Evolutionary conservation across 2,113 vertebrate species (phyloP).

Genomic region (Muscicapa adusta): DNA sequence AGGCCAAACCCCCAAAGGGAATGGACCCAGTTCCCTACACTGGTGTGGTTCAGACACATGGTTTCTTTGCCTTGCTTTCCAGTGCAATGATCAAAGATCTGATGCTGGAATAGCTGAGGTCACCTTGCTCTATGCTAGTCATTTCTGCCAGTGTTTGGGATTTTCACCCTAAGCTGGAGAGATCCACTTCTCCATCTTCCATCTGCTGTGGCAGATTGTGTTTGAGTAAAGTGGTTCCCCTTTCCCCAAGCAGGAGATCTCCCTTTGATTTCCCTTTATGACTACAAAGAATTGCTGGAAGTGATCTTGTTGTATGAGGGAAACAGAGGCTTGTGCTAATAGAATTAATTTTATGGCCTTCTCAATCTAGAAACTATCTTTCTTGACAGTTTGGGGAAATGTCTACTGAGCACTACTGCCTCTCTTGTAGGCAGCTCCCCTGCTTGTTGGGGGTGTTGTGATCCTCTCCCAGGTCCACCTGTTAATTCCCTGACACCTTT

Average conservation of each 20-base stretch:
- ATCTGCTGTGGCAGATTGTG: not conserved
- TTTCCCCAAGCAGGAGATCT: not conserved
- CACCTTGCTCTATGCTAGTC: not conserved
- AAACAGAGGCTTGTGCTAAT: not conserved
- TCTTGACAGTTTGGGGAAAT: not conserved
- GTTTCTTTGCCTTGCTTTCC: not conserved
- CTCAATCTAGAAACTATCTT: not conserved
- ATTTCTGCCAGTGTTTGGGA: not conserved
- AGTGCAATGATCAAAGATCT: not conserved
- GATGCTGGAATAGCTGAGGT: not conserved
- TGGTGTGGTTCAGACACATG: not conserved
- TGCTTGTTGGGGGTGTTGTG: not conserved
- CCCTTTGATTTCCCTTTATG: not conserved
- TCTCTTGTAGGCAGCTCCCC: not conserved
- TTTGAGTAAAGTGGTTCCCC: not conserved
- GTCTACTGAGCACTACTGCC: not conserved
- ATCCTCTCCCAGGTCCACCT: accelerated
- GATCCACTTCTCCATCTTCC: not conserved
- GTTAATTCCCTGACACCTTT: not conserved
- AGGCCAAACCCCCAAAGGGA: not conserved
- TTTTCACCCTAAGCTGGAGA: not conserved
- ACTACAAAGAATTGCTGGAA: not conserved
- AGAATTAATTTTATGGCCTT: not conserved
- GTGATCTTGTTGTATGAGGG: not conserved
- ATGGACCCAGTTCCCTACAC: not conserved